These are phyloP conservation scores for Piaya cayana DNA, from an alignment of 2,113 vertebrate species.

Conservation along the genomic window DNA sequence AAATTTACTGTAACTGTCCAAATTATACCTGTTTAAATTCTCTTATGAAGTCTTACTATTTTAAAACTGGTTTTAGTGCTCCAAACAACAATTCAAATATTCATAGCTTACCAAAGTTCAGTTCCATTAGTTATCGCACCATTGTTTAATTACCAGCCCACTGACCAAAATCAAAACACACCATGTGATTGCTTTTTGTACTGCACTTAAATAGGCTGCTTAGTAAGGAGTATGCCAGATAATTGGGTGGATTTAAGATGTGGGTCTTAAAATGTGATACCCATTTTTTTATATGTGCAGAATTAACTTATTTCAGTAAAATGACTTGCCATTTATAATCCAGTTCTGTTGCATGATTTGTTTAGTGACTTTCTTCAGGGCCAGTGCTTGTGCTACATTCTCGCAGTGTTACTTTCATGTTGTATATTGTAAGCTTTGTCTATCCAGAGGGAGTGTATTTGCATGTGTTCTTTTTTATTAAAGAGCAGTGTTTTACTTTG, in stretches of 20 bases:
- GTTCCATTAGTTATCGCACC: neutral
- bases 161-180: conserved; percentile 32
- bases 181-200: neutral
- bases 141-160: neutral
- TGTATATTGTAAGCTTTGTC: neutral
- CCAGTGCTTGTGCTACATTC: neutral
- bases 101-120: conserved; percentile 21
- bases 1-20: neutral
- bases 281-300: neutral
- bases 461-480: neutral
- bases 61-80: neutral
- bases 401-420: neutral
- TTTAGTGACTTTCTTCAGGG: neutral
- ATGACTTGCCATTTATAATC: conserved; percentile 52
- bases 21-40: neutral
- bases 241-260: conserved; percentile 6
- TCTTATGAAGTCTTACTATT: neutral
- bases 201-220: neutral
- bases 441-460: neutral
- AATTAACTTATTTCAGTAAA: conserved; percentile 31
- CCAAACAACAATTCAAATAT: neutral
- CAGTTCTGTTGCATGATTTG: neutral
- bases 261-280: neutral
- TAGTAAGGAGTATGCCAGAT: neutral
- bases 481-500: neutral